Base-by-base conservation (phyloP, 2,797 vertebrate species). In the Sebastes kiyomatsui region DNA sequence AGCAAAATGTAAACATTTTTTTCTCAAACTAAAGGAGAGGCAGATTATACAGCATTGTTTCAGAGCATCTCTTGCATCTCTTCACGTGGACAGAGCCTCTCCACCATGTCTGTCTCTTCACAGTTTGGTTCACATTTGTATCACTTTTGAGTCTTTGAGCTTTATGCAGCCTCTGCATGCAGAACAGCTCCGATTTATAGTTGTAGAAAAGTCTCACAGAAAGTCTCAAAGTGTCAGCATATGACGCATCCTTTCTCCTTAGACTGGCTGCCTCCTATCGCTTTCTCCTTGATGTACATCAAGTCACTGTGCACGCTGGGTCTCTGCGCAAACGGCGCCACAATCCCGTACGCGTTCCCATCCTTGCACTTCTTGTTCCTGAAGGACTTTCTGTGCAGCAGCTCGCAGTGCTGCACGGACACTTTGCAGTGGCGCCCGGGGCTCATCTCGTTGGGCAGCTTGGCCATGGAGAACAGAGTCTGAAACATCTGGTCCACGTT, bases 221-320 rank as follows among this genome's bases (percentile, higher is more conserved):
- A 82, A 72, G 71, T 82, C 46, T 69, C 11, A 8, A 35, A 9
- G 3, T 9, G 65, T 97, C 97, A 99, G 94, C 98, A 98, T 88
- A 99, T 98, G 78, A 97, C 91, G 16, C 99, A 99, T 64, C 97
- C 98, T 83, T 96, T 98, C 87, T 97, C 97, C 88, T 98, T 98
- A 77, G 94, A 18, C 64, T 98, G 98, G 54, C 96, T 82, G 1
- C 97, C 95, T 0, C 97, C 96, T 4, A 96, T 89, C 4, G 97
- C 95, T 84, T 99, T 99, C 92, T 97, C 97, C 6, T 97, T 97
- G 60, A 99, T 98, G 91, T 99, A 99, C 97, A 97, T 96, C 87
- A 99, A 96, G 96, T 99, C 99, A 60, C 98, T 99, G 95, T 99
- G 98, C 87, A 99, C 97, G 74, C 98, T 99, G 8, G 98, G 98